Base-by-base conservation (phyloP, 2,113 vertebrate genomes). In the Rhombomys opimus region DNA sequence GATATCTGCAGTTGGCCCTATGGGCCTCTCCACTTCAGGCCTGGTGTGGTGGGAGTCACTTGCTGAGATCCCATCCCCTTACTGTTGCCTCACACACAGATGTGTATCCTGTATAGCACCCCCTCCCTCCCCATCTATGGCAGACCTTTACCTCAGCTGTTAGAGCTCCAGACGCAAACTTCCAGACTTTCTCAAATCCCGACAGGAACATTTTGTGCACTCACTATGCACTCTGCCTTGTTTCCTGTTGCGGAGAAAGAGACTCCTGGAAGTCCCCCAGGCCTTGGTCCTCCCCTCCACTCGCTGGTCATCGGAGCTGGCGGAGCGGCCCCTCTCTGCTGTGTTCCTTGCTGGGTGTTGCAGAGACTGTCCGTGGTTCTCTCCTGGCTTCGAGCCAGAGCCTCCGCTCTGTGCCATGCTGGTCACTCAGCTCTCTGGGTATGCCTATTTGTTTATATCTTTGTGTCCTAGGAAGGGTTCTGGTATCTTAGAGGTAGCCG, bases 391-490 rank as follows among this genome's bases (percentile, higher is more conserved):
- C 30, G 41, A 52, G 95, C 46, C 52, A 18, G 41, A 65, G 30
- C 63, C 22, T 82, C 59, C 52, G 11, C 81, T 18, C 2, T 20
- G 54, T 11, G 2, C 22, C 46, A 25, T 38, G n/a, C 41, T 38
- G 22, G 20, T 41, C 5, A n/a, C 52, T 87, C 46, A 30, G 81
- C 54, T 84, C 87, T 59, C 76, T 5, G 52, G n/a, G 22, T 54
- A 50, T 50, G 30, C 25, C 35, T 57, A 68, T 57, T 68, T 75
- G 32, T 35, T 82, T 41, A 4, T 7, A 13, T 52, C 78, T 57
- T 57, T n/a, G 1, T 22, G 18, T 77, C 90, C 80, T 52, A 22
- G 92, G 92, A 86, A 93, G 68, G 32, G 88, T 32, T 50, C 54
- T 23, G 27, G 59, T 90, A 4, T 57, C 61, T 7, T 15, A 46